These are phyloP conservation scores for Drosophila orosa DNA, from an alignment of 1,140 invertebrate genomes.

Conservation along the genomic window DNA sequence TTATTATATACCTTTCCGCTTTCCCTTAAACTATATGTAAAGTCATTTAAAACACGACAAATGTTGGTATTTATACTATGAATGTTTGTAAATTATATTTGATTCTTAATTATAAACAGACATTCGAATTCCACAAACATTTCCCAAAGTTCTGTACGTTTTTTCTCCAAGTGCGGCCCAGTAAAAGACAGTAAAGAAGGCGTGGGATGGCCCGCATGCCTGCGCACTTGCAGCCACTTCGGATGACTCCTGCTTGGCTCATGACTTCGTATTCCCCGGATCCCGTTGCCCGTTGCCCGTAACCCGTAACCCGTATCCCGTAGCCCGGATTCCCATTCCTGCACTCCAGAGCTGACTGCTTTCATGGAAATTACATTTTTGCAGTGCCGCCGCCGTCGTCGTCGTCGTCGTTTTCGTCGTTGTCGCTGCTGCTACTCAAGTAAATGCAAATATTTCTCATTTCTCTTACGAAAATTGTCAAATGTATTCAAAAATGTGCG, in stretches of 20 bases:
- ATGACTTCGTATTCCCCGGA: slow-evolving; percentile 23
- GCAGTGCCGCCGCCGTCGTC: slow-evolving; percentile 58
- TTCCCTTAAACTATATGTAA: not conserved
- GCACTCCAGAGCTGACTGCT: slow-evolving; percentile 48
- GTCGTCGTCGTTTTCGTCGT: slow-evolving; percentile 10
- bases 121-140: no score
- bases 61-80: no score
- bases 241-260: slow-evolving; percentile 48
- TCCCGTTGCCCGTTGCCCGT: not conserved
- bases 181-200: slow-evolving; percentile 8
- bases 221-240: slow-evolving; percentile 75
- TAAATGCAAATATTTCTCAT: slow-evolving; percentile 83
- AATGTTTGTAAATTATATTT: no score
- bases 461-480: slow-evolving; percentile 80
- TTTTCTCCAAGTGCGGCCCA: slow-evolving; percentile 11
- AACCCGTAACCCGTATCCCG: not conserved
- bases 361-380: slow-evolving; percentile 83
- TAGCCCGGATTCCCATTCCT: slow-evolving; percentile 2
- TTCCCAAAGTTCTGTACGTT: not conserved
- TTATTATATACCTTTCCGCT: no score
- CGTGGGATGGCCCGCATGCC: slow-evolving; percentile 54
- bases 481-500: slow-evolving; percentile 82
- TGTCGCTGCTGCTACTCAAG: slow-evolving; percentile 74
- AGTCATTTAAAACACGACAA: no score
- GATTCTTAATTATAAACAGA: no score